phyloP scores from a whole-genome alignment of 2,888 invertebrate genomes.

The Vannuccia rotundouncinata region DNA sequence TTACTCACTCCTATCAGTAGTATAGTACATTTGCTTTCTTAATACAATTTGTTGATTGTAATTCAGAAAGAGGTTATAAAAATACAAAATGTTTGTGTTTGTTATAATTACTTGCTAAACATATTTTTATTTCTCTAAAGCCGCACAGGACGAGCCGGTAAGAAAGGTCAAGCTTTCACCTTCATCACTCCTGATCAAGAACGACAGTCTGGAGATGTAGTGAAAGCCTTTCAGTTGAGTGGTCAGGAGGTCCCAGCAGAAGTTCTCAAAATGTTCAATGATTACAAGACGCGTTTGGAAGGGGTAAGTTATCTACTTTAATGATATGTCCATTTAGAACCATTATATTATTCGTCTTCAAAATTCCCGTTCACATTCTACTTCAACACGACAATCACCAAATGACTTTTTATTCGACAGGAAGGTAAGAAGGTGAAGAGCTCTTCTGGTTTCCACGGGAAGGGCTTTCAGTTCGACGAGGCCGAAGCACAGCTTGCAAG shows the following conservation, averaged over 20 bases:
- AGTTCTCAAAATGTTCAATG: conserved; percentile 64
- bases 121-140: conserved; percentile 48
- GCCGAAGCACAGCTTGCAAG: conserved; percentile 89
- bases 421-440: conserved; percentile 58
- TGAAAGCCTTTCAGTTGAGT: conserved; percentile 82
- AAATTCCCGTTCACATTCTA: background rate
- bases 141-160: conserved; percentile 67
- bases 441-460: conserved; percentile 66
- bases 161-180: conserved; percentile 92
- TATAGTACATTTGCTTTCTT: too few relatives aligned
- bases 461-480: conserved; percentile 96
- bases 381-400: background rate
- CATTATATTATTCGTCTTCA: background rate
- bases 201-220: conserved; percentile 81
- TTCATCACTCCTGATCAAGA: conserved; percentile 92
- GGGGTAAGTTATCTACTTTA: conserved; percentile 63
- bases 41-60: too few relatives aligned
- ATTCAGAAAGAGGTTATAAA: too few relatives aligned
- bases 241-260: conserved; percentile 70
- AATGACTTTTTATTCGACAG: conserved; percentile 44
- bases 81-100: too few relatives aligned
- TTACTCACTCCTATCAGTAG: too few relatives aligned
- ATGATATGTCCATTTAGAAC: background rate
- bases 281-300: conserved; percentile 79
- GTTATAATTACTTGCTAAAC: too few relatives aligned